Percentiles rank a stretch among this genome's conserved stretches.
Conservation (phyloP, 2,113 vertebrate genomes). For the Rhinolophus sinicus region DNA sequence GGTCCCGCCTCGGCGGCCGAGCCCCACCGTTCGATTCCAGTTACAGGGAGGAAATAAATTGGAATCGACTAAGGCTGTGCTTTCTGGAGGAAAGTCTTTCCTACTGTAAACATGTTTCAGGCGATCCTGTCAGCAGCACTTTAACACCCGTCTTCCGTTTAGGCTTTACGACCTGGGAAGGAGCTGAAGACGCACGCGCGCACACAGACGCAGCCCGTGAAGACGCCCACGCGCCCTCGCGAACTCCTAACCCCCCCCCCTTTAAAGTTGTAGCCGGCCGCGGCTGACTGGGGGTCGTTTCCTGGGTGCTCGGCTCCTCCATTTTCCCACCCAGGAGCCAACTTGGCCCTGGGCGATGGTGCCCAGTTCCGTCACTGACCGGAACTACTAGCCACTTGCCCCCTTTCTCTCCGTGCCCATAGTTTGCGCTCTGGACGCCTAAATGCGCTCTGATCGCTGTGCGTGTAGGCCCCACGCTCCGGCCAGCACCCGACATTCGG, state of each 20-base stretch:
- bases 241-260: background rate
- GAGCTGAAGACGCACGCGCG: background rate
- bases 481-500: background rate
- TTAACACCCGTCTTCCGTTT: background rate
- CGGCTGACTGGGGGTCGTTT: rapidly evolving
- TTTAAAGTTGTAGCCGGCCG: background rate
- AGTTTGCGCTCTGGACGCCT: background rate
- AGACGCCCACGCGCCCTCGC: background rate
- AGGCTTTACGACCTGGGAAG: background rate
- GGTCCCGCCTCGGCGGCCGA: background rate
- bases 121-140: slow-evolving; percentile 34
- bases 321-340: background rate
- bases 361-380: slow-evolving; percentile 48
- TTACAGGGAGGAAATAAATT: slow-evolving; percentile 22
- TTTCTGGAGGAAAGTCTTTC: background rate
- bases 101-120: slow-evolving; percentile 55
- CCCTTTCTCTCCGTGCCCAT: background rate
- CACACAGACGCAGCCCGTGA: background rate
- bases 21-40: background rate
- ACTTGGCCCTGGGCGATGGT: background rate
- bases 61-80: background rate
- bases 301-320: background rate
- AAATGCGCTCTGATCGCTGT: background rate
- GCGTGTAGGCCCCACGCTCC: background rate
- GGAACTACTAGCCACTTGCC: slow-evolving; percentile 35